Evolutionary conservation across 2,888 invertebrate species (phyloP), one percentile per base, ranked within the genome.

Genomic region (Hirtodrosophila duncani): DNA sequence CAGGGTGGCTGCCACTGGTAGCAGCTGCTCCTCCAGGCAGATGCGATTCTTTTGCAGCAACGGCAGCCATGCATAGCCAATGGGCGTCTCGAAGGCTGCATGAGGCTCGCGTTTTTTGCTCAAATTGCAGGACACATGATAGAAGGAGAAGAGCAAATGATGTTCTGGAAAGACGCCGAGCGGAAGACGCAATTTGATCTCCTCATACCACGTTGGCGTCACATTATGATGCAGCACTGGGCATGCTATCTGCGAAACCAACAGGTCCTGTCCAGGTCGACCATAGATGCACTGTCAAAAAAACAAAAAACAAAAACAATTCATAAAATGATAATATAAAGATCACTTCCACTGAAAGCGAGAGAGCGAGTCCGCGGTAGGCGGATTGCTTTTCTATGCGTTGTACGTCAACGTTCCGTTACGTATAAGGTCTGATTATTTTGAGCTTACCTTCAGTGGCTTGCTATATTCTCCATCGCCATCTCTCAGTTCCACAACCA

Each of bases 1-100:
- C 53, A 98, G 89, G 83, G 94, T 92, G 6, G 94, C 92, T 0
- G 98, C 95, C 26, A 99, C 95, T 0, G 97, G 93, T 65, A 98
- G 88, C 60, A 89, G 89, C 70, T 95, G 93, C 63, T 93, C 91
- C 78, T 97, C 97, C 42, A 94, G 91, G 49, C 93, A 91, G 61
- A 97, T 88, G 85, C 94, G 94, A 75, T 94, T 95, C 87, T 94
- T 96, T 63, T 91, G 89, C 39, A 97, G 88, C 27, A 99, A 88
- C 1, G 98, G 96, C 53, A 95, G 87, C 98, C 98, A 99, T 0
- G 98, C 92, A 86, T 95, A 98, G 56, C 99, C 99, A 42, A 98
- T 94, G 72, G 95, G 92, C 63, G 91, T 93, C 85, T 95, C 95
- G 26, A 86, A 87, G 1, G 84, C 61, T 9, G 93, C 90, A 50